phyloP scores from a whole-genome alignment of 2,888 invertebrate genomes.

The Mycalesis mineus region DNA sequence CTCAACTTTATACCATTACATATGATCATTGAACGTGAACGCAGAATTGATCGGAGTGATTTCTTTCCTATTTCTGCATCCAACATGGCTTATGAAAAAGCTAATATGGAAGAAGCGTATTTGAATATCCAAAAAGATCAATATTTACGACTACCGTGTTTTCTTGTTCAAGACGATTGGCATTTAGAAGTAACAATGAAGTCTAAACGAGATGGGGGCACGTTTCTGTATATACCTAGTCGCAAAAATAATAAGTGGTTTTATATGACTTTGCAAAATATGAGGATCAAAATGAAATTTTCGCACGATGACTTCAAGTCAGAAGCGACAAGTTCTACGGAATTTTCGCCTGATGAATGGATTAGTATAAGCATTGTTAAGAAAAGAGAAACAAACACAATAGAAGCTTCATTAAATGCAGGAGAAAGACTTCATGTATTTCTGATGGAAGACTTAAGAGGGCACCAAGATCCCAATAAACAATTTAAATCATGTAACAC shows the following conservation, averaged over 20 bases:
- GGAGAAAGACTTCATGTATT: conserved; percentile 59
- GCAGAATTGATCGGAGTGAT: conserved; percentile 32
- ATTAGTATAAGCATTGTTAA: conserved; percentile 55
- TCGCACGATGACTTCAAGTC: conserved; percentile 44
- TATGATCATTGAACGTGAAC: conserved; percentile 42
- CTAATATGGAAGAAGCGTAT: conserved; percentile 57
- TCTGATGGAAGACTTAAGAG: conserved; percentile 34
- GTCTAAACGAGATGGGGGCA: conserved; percentile 53
- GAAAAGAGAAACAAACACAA: conserved; percentile 49
- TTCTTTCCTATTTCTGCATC: conserved; percentile 49
- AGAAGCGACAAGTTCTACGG: conserved; percentile 55
- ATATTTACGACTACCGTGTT: conserved; percentile 62
- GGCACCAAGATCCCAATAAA: conserved; percentile 21
- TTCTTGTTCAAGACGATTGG: conserved; percentile 55
- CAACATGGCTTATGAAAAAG: conserved; percentile 63
- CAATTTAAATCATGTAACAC: neutral
- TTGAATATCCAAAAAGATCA: conserved; percentile 51
- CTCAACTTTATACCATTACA: conserved; percentile 65
- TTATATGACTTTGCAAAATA: conserved; percentile 54
- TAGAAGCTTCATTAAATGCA: conserved; percentile 61
- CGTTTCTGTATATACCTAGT: conserved; percentile 53
- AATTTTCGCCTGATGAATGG: conserved; percentile 59
- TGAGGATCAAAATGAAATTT: conserved; percentile 58
- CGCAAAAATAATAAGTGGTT: conserved; percentile 47
- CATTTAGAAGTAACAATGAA: conserved; percentile 57